Evolutionary conservation across 1,140 invertebrate genomes (phyloP).

Genomic region (Bradynema listronoti): DNA sequence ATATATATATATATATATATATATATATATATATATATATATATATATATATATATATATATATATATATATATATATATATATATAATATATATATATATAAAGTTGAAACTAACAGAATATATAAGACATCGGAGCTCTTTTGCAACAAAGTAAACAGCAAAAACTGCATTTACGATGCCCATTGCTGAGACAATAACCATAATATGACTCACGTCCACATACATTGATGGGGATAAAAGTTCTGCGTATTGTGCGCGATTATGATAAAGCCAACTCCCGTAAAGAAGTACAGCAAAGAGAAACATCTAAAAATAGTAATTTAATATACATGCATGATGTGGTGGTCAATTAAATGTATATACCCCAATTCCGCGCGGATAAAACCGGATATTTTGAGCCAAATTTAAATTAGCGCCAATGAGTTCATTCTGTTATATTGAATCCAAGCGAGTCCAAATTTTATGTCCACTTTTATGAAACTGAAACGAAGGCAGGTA

Average conservation of each 20-base stretch:
- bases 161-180: conserved; percentile 43
- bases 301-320: conserved; percentile 43
- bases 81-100: neutral
- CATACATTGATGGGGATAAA: conserved; percentile 50
- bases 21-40: neutral
- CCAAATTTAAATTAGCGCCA: no score
- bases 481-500: no score
- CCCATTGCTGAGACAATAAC: conserved; percentile 49
- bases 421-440: no score
- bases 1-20: neutral
- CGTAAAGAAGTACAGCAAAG: conserved; percentile 46
- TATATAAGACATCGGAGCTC: conserved; percentile 54
- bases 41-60: neutral
- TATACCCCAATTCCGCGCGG: no score
- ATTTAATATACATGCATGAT: no score
- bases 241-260: conserved; percentile 48
- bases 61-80: neutral
- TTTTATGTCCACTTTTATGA: no score
- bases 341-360: no score
- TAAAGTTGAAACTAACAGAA: conserved; percentile 33
- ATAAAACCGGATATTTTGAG: no score
- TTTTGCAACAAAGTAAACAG: conserved; percentile 43
- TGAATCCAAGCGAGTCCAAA: no score
- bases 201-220: conserved; percentile 56
- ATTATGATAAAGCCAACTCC: conserved; percentile 48